Evolutionary conservation across 2,888 invertebrate genomes (phyloP).

Genomic region (Quadroppia sp.): DNA sequence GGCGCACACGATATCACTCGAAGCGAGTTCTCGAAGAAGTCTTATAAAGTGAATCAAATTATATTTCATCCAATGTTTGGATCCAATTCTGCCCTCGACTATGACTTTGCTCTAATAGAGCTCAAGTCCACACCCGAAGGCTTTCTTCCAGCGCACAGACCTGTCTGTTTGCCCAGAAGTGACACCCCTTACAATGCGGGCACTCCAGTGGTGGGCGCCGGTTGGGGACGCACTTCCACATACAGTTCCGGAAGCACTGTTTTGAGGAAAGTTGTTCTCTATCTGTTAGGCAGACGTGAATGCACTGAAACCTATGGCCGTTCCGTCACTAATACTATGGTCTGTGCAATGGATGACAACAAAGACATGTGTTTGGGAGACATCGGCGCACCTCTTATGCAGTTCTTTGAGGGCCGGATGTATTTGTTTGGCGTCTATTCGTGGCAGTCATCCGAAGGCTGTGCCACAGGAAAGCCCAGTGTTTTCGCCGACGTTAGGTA

Average conservation of each 20-base stretch:
- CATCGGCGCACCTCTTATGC: slow-evolving; percentile 32
- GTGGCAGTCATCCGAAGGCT: slow-evolving; percentile 1
- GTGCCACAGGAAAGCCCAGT: slow-evolving; percentile 35
- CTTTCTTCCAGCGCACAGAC: slow-evolving; percentile 8
- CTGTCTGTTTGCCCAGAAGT: slow-evolving; percentile 30
- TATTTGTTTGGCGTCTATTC: slow-evolving; percentile 36
- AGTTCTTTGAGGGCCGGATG: not conserved
- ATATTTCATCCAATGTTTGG: slow-evolving; percentile 23
- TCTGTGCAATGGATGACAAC: slow-evolving; percentile 22
- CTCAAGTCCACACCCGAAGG: slow-evolving; percentile 7
- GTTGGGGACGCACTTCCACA: slow-evolving; percentile 38
- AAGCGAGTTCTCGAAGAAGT: not conserved
- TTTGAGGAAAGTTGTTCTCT: slow-evolving; percentile 15
- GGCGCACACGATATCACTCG: slow-evolving; percentile 32
- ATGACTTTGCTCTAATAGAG: slow-evolving; percentile 33
- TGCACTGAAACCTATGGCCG: slow-evolving; percentile 14
- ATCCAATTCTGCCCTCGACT: not conserved
- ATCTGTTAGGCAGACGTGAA: not conserved
- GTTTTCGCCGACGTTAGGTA: slow-evolving; percentile 30
- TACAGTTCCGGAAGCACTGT: not conserved
- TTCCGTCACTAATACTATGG: slow-evolving; percentile 5
- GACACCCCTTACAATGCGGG: slow-evolving; percentile 12
- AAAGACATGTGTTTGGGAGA: slow-evolving; percentile 36
- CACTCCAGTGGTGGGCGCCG: not conserved
- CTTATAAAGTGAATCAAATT: slow-evolving; percentile 10